Conservation (phyloP, 2,888 invertebrate species). For the Ischnura elegans region DNA sequence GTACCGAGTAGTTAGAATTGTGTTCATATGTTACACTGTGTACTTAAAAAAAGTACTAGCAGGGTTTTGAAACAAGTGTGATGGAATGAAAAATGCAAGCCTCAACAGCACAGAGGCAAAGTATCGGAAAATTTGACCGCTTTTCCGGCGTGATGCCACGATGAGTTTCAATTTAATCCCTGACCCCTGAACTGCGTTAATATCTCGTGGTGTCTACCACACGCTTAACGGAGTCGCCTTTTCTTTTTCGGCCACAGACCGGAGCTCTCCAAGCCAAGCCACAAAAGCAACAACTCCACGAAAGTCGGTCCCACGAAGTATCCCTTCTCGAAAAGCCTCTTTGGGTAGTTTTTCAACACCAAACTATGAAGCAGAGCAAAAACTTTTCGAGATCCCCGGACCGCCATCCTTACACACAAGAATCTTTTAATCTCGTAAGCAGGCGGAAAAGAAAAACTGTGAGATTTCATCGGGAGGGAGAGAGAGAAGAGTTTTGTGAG, state of each 20-base stretch:
- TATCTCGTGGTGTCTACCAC: neutral
- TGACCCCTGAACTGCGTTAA: neutral
- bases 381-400: conserved; percentile 23
- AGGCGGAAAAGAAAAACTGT: conserved; percentile 1
- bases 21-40: no score
- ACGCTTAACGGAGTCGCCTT: neutral
- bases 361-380: neutral
- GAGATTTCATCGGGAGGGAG: conserved; percentile 39
- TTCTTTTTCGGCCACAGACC: neutral
- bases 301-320: neutral
- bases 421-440: conserved; percentile 45
- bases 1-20: no score
- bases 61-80: no score
- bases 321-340: neutral
- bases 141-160: neutral
- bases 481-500: neutral
- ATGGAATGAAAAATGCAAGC: no score
- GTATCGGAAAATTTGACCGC: no score
- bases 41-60: no score
- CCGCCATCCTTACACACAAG: neutral
- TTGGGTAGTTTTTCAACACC: neutral
- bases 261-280: neutral
- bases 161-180: neutral
- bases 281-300: conserved; percentile 1
- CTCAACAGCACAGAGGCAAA: no score